Evolutionary conservation across 2,113 vertebrate species (phyloP), one percentile per base, ranked within the genome.

Genomic region (Oryzias woworae): DNA sequence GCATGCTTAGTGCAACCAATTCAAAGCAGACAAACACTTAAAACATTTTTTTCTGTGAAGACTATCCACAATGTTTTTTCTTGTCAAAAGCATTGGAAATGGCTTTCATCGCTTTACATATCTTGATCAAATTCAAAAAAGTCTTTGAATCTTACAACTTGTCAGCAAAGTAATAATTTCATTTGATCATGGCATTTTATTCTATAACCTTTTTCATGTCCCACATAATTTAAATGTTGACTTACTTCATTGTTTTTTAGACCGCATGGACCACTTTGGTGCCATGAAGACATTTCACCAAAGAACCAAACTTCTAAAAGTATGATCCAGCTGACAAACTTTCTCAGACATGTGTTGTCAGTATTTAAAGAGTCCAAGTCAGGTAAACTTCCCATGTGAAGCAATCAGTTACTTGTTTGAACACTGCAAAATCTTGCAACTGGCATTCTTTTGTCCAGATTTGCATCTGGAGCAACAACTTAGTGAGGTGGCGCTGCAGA

Each of bases 221-320:
- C 26, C 7, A 5, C 7, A 6, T 28, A 28, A 28, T 28, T 28
- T 1, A 28, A 28, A 26, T 36, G 31, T 8, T 36, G 10, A 3
- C 3, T 36, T 36, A 20, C 16, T 18, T 4, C 23, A 36, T 87
- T 66, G 48, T 84, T 81, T 91, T 92, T 41, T 71, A 98, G 96
- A 89, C 90, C 92, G 2, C 95, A 94, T 77, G 97, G 96, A 78
- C 94, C 97, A 1, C 94, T 99, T 62, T 99, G 97, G 97, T 96
- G 94, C 90, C 96, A 99, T 56, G 96, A 99, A 90, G 97, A 98
- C 85, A 98, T 97, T 89, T 98, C 96, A 20, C 94, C 96, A 66
- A 98, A 98, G 89, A 98, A 97, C 80, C 95, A 94, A 75, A 93
- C 94, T 74, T 96, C 95, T 20, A 96, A 95, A 90, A 99, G 97